phyloP scores from a whole-genome alignment of 2,113 vertebrate species.

The Synodontis membranacea region DNA sequence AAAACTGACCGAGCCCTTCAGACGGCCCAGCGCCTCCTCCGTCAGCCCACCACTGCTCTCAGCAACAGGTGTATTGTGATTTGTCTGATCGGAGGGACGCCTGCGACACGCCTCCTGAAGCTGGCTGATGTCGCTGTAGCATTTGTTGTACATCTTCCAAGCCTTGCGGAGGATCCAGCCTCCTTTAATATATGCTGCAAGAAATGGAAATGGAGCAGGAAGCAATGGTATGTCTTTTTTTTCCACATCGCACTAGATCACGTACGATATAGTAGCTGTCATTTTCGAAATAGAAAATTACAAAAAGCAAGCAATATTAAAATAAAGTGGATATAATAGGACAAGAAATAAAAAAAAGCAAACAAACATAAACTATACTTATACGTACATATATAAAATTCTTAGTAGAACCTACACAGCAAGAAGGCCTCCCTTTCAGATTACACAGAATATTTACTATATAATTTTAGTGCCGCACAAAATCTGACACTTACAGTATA shows the following conservation, averaged over 20 bases:
- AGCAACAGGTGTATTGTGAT: conserved; percentile 83
- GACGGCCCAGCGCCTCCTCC: conserved; percentile 89
- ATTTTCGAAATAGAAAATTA: neutral
- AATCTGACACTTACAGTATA: too few species aligned
- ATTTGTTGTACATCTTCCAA: conserved; percentile 99
- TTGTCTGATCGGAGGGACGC: conserved; percentile 83
- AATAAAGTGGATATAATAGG: neutral
- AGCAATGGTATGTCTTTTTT: neutral
- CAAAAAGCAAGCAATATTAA: neutral
- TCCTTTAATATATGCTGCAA: conserved; percentile 94
- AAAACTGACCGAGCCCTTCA: conserved; percentile 99
- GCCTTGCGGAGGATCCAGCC: conserved; percentile 99
- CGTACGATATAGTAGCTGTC: neutral
- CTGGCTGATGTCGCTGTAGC: conserved; percentile 93
- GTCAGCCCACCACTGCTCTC: conserved; percentile 74
- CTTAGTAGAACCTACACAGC: neutral
- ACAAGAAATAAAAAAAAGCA: neutral
- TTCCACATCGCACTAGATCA: neutral
- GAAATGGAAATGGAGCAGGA: conserved; percentile 39
- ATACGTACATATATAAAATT: too few species aligned
- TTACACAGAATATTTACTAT: too few species aligned
- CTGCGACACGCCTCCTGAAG: conserved; percentile 88
- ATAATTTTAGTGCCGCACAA: too few species aligned
- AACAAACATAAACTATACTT: too few species aligned
- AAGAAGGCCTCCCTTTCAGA: too few species aligned